These are phyloP conservation scores for Blennius ocellaris DNA, from an alignment of 2,113 vertebrate species.

Conservation along the genomic window DNA sequence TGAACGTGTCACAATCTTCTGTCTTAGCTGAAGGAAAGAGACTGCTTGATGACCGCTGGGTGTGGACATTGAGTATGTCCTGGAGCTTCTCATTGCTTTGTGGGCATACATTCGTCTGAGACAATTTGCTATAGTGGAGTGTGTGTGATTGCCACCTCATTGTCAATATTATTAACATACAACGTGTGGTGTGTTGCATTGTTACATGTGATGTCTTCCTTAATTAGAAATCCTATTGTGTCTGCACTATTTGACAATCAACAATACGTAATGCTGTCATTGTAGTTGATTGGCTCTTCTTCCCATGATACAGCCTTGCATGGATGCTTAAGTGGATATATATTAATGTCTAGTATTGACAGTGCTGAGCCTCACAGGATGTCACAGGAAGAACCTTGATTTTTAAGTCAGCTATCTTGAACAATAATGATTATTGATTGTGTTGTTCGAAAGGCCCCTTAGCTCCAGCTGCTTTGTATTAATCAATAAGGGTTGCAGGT, in stretches of 20 bases:
- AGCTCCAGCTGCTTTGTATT: slow-evolving; percentile 7
- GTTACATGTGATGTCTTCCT: neutral
- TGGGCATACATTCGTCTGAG: neutral
- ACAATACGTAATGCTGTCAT: no score
- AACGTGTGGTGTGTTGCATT: slow-evolving; percentile 21
- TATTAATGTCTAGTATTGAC: neutral
- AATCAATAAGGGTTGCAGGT: slow-evolving; percentile 14
- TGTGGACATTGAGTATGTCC: slow-evolving; percentile 21
- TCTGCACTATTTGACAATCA: neutral
- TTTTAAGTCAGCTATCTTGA: slow-evolving; percentile 4
- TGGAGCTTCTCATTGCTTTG: slow-evolving; percentile 26
- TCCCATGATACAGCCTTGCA: no score
- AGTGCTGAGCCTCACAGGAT: neutral
- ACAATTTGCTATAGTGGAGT: neutral
- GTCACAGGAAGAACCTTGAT: neutral
- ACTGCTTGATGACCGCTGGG: slow-evolving; percentile 63
- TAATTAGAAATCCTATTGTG: neutral
- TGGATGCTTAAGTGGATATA: neutral
- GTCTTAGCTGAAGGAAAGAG: slow-evolving; percentile 63
- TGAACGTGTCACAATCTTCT: slow-evolving; percentile 80
- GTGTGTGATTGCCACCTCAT: neutral
- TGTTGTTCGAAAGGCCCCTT: slow-evolving; percentile 2
- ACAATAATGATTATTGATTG: slow-evolving; percentile 31
- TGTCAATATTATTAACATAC: slow-evolving; percentile 24
- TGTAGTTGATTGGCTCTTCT: no score